A percentile compares a stretch with the other conserved stretches of the same genome.
These are phyloP conservation scores for Acronicta alni DNA, from an alignment of 2,888 invertebrate species.

Conservation along the genomic window DNA sequence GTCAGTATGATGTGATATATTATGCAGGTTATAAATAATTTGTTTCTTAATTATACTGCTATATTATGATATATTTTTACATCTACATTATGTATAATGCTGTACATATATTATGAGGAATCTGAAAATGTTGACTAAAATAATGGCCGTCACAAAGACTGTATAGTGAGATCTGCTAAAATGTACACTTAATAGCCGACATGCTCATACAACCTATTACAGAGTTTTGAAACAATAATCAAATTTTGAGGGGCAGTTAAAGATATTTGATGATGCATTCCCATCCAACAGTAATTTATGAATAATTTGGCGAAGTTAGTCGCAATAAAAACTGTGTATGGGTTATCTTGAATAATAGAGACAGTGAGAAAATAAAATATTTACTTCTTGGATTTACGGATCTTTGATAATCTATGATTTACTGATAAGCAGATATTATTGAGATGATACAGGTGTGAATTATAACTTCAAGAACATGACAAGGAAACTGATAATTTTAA, in stretches of 20 bases:
- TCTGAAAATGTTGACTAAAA: slow-evolving; percentile 27
- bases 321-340: slow-evolving; percentile 36
- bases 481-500: slow-evolving; percentile 48
- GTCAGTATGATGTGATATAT: slow-evolving; percentile 79
- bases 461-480: slow-evolving; percentile 44
- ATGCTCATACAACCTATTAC: slow-evolving; percentile 35
- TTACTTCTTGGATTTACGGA: slow-evolving; percentile 44
- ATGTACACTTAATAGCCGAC: slow-evolving; percentile 29
- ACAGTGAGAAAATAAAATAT: slow-evolving; percentile 43
- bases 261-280: slow-evolving; percentile 34
- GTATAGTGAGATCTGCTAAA: slow-evolving; percentile 38
- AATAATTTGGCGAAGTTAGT: slow-evolving; percentile 46
- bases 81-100: slow-evolving; percentile 28
- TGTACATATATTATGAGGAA: slow-evolving; percentile 32
- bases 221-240: slow-evolving; percentile 42
- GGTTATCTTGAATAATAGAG: slow-evolving; percentile 43
- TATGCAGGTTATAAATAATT: slow-evolving; percentile 25
- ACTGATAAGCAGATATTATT: slow-evolving; percentile 42
- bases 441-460: slow-evolving; percentile 41
- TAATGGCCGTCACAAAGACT: slow-evolving; percentile 47
- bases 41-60: slow-evolving; percentile 26
- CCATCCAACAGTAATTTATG: slow-evolving; percentile 38
- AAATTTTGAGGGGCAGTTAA: slow-evolving; percentile 38
- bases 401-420: slow-evolving; percentile 48
- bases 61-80: slow-evolving; percentile 22